Conservation (phyloP, 2,797 vertebrate species). For the Crenuchus spilurus region DNA sequence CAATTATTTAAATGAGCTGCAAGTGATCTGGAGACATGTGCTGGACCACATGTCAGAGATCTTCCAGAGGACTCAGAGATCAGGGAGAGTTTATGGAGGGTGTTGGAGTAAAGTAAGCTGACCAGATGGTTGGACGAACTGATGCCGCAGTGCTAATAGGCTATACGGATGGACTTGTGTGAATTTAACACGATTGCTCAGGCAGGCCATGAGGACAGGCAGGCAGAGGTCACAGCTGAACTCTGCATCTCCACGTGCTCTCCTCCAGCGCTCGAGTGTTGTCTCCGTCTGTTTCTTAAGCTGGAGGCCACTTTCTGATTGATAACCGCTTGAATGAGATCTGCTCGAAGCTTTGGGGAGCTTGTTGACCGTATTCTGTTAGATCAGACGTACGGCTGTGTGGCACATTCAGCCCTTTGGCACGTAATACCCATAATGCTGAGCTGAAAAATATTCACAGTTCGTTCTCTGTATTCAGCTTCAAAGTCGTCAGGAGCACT, state of each 20-base stretch:
- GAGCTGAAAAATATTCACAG: background rate
- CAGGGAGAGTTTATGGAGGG: background rate
- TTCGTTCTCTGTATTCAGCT: background rate
- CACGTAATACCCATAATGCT: background rate
- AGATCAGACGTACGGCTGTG: background rate
- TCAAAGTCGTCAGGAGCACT: background rate
- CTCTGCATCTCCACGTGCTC: background rate
- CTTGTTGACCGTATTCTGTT: slow-evolving; percentile 5
- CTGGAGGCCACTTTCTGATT: background rate
- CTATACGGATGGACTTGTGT: background rate
- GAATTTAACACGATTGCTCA: background rate
- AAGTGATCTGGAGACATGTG: too few relatives aligned
- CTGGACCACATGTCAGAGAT: too few relatives aligned
- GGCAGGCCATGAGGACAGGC: background rate
- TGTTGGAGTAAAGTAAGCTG: background rate
- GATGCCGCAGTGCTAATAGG: background rate
- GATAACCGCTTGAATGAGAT: slow-evolving; percentile 9
- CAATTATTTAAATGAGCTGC: too few relatives aligned
- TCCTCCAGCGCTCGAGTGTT: background rate
- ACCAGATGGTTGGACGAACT: background rate
- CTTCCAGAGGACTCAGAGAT: background rate
- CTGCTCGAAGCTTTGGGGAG: slow-evolving; percentile 1
- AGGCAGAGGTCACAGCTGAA: background rate
- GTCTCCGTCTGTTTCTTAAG: background rate
- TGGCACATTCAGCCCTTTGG: background rate